phyloP scores from a whole-genome alignment of 2,888 invertebrate genomes.

The Eudemis profundana region DNA sequence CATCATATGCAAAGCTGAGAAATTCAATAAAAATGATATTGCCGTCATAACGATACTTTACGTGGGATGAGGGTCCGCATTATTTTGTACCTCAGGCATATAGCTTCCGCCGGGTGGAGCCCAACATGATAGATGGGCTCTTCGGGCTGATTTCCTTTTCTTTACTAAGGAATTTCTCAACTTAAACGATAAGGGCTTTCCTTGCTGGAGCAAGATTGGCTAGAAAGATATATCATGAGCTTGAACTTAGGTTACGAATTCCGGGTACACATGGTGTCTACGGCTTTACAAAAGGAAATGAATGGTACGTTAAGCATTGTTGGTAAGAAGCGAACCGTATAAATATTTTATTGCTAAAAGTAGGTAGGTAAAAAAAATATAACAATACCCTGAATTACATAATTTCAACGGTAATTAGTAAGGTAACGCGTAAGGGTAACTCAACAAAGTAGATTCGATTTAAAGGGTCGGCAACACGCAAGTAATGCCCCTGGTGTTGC shows the following conservation, averaged over 20 bases:
- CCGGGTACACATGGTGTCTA: too few species aligned
- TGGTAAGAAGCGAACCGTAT: too few species aligned
- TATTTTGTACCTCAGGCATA: constrained; percentile 70
- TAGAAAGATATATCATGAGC: constrained; percentile 35
- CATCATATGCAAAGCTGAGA: constrained; percentile 41
- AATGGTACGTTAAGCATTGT: too few species aligned
- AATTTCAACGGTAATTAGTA: too few species aligned
- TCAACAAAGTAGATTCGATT: too few species aligned
- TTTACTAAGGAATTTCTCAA: constrained; percentile 75
- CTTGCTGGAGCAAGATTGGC: constrained; percentile 33
- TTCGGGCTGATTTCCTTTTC: constrained; percentile 71
- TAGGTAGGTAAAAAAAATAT: too few species aligned
- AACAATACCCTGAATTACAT: too few species aligned
- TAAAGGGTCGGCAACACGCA: too few species aligned
- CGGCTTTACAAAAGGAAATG: too few species aligned
- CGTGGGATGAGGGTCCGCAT: constrained; percentile 59
- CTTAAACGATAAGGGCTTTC: constrained; percentile 70
- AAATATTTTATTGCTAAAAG: too few species aligned
- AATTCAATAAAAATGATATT: constrained; percentile 51
- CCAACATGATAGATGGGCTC: constrained; percentile 72
- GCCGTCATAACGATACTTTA: constrained; percentile 58
- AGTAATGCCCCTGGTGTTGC: too few species aligned
- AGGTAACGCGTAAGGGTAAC: too few species aligned
- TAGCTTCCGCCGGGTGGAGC: constrained; percentile 65
- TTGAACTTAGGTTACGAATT: constrained; percentile 11